Conservation (phyloP, 2,797 vertebrate species). For the Columba guinea region DNA sequence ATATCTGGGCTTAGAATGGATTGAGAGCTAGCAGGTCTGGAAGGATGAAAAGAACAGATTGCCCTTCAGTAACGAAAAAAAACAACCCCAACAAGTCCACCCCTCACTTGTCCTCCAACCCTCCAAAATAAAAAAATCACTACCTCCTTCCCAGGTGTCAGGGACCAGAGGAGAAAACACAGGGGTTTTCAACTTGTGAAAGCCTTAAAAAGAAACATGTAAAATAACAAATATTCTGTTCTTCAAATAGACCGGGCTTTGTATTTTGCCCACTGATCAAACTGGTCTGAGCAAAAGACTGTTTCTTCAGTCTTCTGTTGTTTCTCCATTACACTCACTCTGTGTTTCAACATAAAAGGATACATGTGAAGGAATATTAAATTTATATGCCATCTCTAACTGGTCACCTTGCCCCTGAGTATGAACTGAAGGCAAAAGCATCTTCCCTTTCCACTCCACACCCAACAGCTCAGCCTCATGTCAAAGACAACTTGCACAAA, state of each 20-base stretch:
- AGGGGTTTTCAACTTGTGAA: not conserved
- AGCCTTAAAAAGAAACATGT: fast-evolving
- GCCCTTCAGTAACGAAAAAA: not conserved
- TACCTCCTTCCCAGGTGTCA: not conserved
- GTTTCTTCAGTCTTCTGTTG: not conserved
- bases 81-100: not conserved
- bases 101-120: fast-evolving
- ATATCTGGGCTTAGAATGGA: not conserved
- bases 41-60: not conserved
- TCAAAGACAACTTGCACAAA: not conserved
- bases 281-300: not conserved
- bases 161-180: not conserved
- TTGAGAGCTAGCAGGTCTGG: not conserved
- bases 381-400: not conserved
- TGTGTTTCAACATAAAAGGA: not conserved
- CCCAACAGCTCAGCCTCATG: fast-evolving
- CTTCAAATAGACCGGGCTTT: not conserved
- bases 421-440: not conserved
- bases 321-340: not conserved
- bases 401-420: not conserved
- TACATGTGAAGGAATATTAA: not conserved
- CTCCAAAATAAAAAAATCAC: not conserved
- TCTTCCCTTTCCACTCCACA: not conserved
- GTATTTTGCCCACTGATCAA: not conserved
- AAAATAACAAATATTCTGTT: not conserved